A percentile compares a stretch with the other conserved stretches of the same genome.
Conservation (phyloP, 2,797 vertebrate genomes). For the Manis crassicaudata region DNA sequence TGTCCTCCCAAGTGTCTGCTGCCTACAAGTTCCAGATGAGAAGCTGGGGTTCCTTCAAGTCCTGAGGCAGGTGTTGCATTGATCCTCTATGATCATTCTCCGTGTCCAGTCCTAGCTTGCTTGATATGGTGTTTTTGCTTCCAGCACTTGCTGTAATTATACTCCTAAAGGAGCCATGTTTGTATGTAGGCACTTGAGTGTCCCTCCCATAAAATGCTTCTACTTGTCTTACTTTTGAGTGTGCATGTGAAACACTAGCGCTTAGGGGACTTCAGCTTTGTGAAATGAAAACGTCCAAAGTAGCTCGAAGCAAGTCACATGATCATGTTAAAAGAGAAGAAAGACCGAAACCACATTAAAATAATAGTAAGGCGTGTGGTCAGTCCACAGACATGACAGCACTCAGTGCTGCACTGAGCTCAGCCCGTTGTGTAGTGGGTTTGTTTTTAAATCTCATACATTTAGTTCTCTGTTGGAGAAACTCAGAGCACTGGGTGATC, state of each 20-base stretch:
- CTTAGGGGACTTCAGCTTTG: neutral
- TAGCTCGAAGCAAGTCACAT: neutral
- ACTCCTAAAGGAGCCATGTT: neutral
- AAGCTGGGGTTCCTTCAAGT: neutral
- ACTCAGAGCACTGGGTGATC: neutral
- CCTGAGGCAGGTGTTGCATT: neutral
- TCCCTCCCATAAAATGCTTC: neutral
- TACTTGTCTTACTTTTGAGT: neutral
- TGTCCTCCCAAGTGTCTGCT: neutral
- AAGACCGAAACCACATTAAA: neutral
- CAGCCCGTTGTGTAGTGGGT: neutral
- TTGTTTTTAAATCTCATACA: neutral
- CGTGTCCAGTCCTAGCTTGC: neutral
- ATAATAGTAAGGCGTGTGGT: neutral
- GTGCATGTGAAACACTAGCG: conserved; percentile 5
- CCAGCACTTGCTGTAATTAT: neutral
- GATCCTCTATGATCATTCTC: neutral
- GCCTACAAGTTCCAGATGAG: conserved; percentile 23
- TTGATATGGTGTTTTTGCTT: neutral
- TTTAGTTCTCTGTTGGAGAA: conserved; percentile 34
- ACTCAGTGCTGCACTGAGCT: neutral
- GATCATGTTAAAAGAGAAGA: neutral
- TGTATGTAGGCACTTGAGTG: neutral
- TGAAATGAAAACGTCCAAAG: neutral
- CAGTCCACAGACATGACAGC: neutral